These are phyloP conservation scores for Oreonectes daqikongensis DNA, from an alignment of 2,797 vertebrate genomes.

Conservation along the genomic window DNA sequence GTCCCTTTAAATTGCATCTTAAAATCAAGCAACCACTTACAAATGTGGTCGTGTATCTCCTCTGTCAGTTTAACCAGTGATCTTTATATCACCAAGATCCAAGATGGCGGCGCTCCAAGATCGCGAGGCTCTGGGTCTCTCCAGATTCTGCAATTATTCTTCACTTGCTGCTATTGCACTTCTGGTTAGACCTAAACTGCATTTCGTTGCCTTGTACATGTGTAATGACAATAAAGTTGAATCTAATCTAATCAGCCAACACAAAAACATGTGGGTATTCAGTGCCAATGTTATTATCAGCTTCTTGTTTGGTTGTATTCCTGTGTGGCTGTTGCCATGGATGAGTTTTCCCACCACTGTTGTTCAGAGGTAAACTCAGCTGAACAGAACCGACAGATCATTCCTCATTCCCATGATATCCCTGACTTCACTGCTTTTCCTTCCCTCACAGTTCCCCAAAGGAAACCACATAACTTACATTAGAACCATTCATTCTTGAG, in stretches of 20 bases:
- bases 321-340: slow-evolving; percentile 23
- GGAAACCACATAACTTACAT: not conserved
- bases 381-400: slow-evolving; percentile 54
- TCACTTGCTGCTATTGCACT: too few species aligned
- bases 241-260: too few species aligned
- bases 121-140: too few species aligned
- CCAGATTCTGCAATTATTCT: too few species aligned
- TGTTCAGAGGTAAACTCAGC: not conserved
- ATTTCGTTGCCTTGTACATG: too few species aligned
- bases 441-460: not conserved
- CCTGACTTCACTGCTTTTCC: not conserved
- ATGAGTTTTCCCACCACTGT: slow-evolving; percentile 28
- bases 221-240: too few species aligned
- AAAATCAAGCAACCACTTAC: not conserved
- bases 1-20: too few species aligned
- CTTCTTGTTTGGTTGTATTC: slow-evolving; percentile 10
- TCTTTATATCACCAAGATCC: too few species aligned
- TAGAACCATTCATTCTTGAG: not conserved
- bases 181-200: too few species aligned
- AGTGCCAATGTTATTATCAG: not conserved
- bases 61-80: not conserved
- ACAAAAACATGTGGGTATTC: not conserved
- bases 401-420: slow-evolving; percentile 34
- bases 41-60: not conserved
- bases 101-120: too few species aligned